Evolutionary conservation across 2,797 vertebrate species (phyloP).

Genomic region (Molossus alvarezi): DNA sequence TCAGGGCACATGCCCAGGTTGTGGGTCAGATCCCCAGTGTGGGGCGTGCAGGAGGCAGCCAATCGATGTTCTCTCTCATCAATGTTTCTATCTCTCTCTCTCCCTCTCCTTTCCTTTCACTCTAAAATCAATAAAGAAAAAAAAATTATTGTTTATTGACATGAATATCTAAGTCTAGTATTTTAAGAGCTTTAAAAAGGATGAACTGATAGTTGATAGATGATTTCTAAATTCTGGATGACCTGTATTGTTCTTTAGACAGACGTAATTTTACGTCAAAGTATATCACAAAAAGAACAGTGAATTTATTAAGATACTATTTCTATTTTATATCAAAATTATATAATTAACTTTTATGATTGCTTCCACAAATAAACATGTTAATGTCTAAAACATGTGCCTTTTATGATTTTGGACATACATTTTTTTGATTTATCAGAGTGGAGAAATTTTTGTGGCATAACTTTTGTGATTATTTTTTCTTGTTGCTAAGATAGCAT

Average conservation of each 20-base stretch:
- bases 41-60: no score
- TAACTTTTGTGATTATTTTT: slow-evolving; percentile 39
- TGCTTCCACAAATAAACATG: background rate
- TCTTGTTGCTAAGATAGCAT: slow-evolving; percentile 23
- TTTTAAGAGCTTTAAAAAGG: slow-evolving; percentile 54
- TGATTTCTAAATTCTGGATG: slow-evolving; percentile 36
- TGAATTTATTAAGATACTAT: background rate
- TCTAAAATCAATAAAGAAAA: no score
- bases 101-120: no score
- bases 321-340: background rate
- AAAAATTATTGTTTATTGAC: slow-evolving; percentile 12
- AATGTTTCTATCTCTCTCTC: no score
- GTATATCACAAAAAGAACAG: background rate
- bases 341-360: background rate
- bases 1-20: no score
- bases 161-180: background rate
- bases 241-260: background rate
- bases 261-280: background rate
- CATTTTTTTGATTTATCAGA: background rate
- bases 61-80: no score
- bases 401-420: background rate
- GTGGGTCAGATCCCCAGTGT: no score
- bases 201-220: background rate
- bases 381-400: background rate
- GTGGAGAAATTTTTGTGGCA: background rate